Conservation (phyloP, 2,888 invertebrate genomes). For the Neoaliturus tenellus region DNA sequence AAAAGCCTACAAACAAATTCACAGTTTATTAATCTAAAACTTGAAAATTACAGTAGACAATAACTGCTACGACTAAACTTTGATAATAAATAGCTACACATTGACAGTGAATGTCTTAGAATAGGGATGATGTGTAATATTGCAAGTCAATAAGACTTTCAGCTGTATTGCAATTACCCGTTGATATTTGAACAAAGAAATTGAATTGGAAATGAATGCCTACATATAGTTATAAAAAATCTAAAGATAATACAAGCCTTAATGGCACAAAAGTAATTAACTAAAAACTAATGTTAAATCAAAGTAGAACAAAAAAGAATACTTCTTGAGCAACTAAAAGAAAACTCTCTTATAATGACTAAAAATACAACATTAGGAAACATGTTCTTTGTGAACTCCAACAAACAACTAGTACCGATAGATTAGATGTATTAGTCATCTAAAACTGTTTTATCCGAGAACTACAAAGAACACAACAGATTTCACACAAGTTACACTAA, state of each 20-base stretch:
- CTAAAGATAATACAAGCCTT: not conserved
- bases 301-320: not conserved
- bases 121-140: not conserved
- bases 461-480: not conserved
- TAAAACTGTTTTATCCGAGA: not conserved
- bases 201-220: not conserved
- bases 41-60: not conserved
- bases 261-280: not conserved
- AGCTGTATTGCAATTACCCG: not conserved
- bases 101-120: not conserved
- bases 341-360: not conserved
- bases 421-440: not conserved
- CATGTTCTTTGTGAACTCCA: not conserved
- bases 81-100: not conserved
- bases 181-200: not conserved
- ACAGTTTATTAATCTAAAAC: not conserved
- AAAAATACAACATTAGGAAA: not conserved
- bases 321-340: constrained; percentile 5
- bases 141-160: not conserved
- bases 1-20: not conserved
- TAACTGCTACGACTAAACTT: not conserved
- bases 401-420: not conserved
- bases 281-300: not conserved
- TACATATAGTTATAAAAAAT: not conserved
- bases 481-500: not conserved